Evolutionary conservation across 2,797 vertebrate genomes (phyloP).

Genomic region (Otus scops): DNA sequence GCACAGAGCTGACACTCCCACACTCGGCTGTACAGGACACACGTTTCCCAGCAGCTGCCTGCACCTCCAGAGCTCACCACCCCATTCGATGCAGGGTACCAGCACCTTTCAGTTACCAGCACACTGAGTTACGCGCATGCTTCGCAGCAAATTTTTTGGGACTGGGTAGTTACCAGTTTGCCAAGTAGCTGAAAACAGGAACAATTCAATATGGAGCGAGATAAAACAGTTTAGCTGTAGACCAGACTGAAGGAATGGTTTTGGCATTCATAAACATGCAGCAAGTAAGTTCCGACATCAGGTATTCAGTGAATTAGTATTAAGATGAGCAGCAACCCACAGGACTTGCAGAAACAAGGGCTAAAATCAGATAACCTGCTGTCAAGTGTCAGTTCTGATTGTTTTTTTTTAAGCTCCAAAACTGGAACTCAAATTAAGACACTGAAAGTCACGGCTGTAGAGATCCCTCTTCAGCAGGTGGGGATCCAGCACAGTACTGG

Average conservation of each 20-base stretch:
- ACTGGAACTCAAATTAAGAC: neutral
- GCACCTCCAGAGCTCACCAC: neutral
- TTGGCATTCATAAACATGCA: neutral
- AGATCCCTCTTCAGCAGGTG: neutral
- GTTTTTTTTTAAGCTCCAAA: neutral
- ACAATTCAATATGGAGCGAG: neutral
- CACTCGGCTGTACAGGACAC: neutral
- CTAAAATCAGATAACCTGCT: neutral
- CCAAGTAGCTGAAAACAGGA: neutral
- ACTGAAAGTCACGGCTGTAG: neutral
- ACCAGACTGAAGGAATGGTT: neutral
- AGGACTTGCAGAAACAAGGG: neutral
- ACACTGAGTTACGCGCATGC: fast-evolving
- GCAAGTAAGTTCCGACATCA: neutral
- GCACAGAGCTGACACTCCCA: no score
- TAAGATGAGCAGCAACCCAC: neutral
- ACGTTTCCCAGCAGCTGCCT: fast-evolving
- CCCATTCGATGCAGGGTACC: no score
- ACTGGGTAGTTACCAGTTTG: neutral
- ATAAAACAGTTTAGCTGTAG: neutral
- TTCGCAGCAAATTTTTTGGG: neutral
- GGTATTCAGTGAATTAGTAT: neutral
- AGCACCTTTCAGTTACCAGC: neutral
- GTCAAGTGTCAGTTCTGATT: neutral
- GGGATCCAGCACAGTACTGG: neutral